Conservation (phyloP, 1,140 invertebrate genomes). For the Tetranychus urticae region DNA sequence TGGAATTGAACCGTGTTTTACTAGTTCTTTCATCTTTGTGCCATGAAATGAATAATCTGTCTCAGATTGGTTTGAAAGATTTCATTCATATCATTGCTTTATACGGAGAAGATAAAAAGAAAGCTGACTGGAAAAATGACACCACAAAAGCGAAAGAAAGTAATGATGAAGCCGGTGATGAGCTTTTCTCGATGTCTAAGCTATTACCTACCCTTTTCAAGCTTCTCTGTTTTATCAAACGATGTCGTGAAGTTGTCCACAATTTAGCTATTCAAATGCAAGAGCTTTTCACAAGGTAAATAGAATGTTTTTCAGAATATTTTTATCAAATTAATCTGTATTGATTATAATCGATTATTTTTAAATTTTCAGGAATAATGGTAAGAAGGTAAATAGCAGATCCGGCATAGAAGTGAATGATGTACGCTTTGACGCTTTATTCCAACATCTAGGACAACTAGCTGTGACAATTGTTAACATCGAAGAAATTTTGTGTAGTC, state of each 20-base stretch:
- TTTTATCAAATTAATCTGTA: no score
- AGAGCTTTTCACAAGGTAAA: conserved; percentile 24
- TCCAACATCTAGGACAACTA: conserved; percentile 37
- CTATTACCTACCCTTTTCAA: conserved; percentile 20
- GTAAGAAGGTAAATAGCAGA: background rate
- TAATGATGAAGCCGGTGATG: background rate
- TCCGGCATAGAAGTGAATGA: background rate
- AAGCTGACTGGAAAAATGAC: background rate
- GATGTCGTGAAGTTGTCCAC: conserved; percentile 35
- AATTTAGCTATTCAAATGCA: conserved; percentile 40
- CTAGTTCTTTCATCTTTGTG: conserved; percentile 3
- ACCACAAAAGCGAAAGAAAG: background rate
- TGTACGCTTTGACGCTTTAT: conserved; percentile 24
- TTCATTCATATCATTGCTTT: conserved; percentile 5
- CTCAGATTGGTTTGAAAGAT: background rate
- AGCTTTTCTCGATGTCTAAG: conserved; percentile 1
- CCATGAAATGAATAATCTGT: conserved; percentile 3
- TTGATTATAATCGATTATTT: background rate
- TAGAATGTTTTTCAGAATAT: background rate
- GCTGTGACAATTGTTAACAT: conserved; percentile 40
- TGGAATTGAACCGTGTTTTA: conserved; percentile 7
- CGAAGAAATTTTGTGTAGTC: conserved; percentile 38
- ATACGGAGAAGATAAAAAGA: conserved; percentile 3
- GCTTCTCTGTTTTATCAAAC: conserved; percentile 35
- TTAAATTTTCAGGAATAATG: background rate